phyloP scores from a whole-genome alignment of 2,113 vertebrate species.

The Antechinus stuartii region DNA sequence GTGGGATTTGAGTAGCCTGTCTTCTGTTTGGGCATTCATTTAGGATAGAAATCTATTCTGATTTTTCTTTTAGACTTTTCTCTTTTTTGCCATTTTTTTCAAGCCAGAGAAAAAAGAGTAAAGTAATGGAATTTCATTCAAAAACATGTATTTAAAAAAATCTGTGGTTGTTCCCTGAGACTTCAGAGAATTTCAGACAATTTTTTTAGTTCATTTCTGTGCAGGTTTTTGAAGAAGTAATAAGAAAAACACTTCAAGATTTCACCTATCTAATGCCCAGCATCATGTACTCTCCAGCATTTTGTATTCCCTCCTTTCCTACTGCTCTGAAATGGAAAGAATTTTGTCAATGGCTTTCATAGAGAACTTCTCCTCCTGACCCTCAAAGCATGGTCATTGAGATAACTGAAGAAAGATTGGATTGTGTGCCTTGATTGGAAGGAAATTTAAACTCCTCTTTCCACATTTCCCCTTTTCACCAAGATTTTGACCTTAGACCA shows the following conservation, averaged over 20 bases:
- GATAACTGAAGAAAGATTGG: neutral
- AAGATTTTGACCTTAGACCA: neutral
- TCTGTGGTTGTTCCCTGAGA: neutral
- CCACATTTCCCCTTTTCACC: neutral
- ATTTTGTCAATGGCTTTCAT: neutral
- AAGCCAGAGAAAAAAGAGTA: neutral
- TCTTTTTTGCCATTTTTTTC: neutral
- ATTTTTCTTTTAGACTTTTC: neutral
- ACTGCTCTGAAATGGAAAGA: neutral
- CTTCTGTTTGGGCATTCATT: neutral
- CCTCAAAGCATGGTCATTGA: neutral
- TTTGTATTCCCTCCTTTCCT: neutral
- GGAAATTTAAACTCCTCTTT: neutral
- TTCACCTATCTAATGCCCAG: neutral
- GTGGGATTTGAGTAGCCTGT: neutral
- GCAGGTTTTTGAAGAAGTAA: neutral
- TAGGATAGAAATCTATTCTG: neutral
- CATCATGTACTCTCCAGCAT: neutral
- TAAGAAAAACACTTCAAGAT: neutral
- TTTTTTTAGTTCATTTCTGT: neutral
- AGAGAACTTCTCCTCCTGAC: neutral
- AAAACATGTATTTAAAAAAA: neutral
- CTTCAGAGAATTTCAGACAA: neutral
- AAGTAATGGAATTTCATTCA: neutral
- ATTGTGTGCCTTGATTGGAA: neutral